These are phyloP conservation scores for Philotrypesis tridentata DNA, from an alignment of 1,140 invertebrate genomes.

Conservation along the genomic window DNA sequence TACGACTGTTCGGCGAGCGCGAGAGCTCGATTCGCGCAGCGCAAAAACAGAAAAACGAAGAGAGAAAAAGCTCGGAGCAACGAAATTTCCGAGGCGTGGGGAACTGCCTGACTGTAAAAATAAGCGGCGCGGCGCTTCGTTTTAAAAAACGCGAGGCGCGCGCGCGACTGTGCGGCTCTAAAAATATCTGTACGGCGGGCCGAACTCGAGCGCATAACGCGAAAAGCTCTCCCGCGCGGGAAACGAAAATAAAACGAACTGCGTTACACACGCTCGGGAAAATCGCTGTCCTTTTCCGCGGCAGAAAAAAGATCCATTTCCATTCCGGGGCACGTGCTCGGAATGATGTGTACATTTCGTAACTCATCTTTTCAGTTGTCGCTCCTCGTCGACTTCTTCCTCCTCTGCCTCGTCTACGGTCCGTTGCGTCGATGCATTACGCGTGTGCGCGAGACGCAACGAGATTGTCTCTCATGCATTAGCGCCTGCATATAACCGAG, in stretches of 20 bases:
- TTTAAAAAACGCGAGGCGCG: neutral
- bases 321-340: neutral
- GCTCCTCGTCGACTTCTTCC: too few species aligned
- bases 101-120: neutral
- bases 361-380: neutral
- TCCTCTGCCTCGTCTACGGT: neutral
- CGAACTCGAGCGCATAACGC: neutral
- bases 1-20: too few species aligned
- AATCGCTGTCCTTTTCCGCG: neutral
- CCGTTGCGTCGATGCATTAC: too few species aligned
- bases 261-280: too few species aligned
- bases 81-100: too few species aligned
- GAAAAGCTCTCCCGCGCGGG: neutral
- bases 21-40: too few species aligned
- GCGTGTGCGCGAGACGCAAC: too few species aligned
- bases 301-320: neutral
- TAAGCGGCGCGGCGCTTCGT: neutral
- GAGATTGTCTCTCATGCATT: too few species aligned
- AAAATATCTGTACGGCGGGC: too few species aligned
- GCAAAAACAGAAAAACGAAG: too few species aligned
- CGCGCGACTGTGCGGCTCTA: neutral
- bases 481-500: too few species aligned
- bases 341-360: neutral
- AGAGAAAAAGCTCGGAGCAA: too few species aligned
- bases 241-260: constrained; percentile 10